Evolutionary conservation across 2,113 vertebrate species (phyloP).

Genomic region (Catharus minimus): DNA sequence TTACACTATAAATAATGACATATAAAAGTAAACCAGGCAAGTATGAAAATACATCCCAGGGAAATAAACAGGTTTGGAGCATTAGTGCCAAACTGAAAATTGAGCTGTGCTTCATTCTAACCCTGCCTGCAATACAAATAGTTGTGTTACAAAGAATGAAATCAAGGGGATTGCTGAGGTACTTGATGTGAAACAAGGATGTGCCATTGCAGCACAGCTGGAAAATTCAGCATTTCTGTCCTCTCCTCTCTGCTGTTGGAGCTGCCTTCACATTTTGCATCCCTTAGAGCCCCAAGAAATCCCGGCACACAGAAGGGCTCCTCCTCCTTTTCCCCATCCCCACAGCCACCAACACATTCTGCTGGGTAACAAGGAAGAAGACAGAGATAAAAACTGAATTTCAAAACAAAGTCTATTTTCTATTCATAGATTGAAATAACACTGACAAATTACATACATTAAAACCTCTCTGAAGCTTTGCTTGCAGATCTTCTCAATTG

Average conservation of each 20-base stretch:
- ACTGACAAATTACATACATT: background rate
- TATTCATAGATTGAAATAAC: background rate
- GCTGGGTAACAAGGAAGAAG: background rate
- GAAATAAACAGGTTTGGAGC: fast-evolving
- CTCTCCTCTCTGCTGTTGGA: background rate
- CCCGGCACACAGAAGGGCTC: background rate
- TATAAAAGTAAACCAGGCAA: background rate
- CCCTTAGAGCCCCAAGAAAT: background rate
- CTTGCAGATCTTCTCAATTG: background rate
- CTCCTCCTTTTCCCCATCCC: background rate
- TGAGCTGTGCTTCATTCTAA: background rate
- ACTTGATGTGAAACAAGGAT: background rate
- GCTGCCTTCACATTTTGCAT: background rate
- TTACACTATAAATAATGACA: background rate
- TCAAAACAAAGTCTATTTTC: background rate
- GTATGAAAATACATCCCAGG: background rate
- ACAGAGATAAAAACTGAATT: background rate
- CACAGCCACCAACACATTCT: background rate
- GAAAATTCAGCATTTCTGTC: background rate
- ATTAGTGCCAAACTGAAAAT: background rate
- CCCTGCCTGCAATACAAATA: background rate
- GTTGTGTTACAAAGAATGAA: background rate
- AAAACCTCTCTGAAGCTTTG: background rate
- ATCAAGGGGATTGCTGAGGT: background rate
- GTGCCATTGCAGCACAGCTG: background rate